phyloP scores from a whole-genome alignment of 2,113 vertebrate genomes.

The Tursiops truncatus region DNA sequence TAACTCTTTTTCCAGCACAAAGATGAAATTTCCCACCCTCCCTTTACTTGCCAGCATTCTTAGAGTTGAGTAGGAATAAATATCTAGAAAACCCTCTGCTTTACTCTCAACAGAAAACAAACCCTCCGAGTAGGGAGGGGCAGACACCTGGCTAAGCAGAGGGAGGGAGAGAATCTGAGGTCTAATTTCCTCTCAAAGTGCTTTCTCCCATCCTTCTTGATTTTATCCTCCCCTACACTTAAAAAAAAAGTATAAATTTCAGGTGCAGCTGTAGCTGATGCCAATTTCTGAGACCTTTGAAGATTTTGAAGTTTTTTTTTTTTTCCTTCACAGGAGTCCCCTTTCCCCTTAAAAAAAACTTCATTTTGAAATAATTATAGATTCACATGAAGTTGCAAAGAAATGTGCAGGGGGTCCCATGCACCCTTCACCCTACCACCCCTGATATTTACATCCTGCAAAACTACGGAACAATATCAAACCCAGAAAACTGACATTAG shows the following conservation, averaged over 20 bases:
- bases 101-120: not conserved
- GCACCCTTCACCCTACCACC: not conserved
- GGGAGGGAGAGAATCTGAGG: not conserved
- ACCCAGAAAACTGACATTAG: not conserved
- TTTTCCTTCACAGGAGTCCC: not conserved
- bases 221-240: not conserved
- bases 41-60: not conserved
- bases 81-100: not conserved
- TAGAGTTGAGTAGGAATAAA: not conserved
- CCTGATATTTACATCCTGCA: not conserved
- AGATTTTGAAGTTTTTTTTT: not conserved
- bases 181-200: not conserved
- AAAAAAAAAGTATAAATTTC: not conserved
- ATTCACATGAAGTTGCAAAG: not conserved
- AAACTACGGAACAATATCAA: not conserved
- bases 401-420: not conserved
- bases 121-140: not conserved
- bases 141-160: not conserved
- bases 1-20: not conserved
- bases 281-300: not conserved
- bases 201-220: not conserved
- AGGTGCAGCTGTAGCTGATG: not conserved
- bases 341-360: not conserved
- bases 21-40: not conserved
- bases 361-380: not conserved